Percentiles rank a stretch among this genome's conserved stretches.
These are phyloP conservation scores for Clitarchus hookeri DNA, from an alignment of 2,888 invertebrate species.

Conservation along the genomic window DNA sequence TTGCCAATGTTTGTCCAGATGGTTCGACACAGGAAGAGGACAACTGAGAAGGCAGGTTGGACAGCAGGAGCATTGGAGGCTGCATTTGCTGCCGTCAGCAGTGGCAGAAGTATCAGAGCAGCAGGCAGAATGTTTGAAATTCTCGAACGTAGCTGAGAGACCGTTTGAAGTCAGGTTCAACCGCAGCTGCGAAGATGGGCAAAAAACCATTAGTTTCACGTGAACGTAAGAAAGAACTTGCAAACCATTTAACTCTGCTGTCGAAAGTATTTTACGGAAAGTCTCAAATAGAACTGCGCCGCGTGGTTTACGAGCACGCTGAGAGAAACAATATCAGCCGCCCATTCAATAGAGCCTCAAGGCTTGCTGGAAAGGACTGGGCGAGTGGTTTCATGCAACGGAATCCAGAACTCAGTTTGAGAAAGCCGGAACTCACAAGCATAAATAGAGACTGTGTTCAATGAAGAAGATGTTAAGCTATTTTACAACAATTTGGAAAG, in stretches of 20 bases:
- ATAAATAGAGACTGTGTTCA: conserved; percentile 16
- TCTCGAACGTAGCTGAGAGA: background rate
- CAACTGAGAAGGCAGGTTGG: too few species aligned
- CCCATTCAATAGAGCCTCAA: too few species aligned
- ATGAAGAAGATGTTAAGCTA: conserved; percentile 5
- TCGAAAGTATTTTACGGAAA: conserved; percentile 45
- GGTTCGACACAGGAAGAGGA: too few species aligned
- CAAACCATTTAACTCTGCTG: conserved; percentile 39
- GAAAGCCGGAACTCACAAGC: conserved; percentile 17
- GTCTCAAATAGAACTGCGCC: conserved; percentile 44
- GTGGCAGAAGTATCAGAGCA: background rate
- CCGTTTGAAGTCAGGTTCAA: too few species aligned
- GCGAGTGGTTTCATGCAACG: too few species aligned
- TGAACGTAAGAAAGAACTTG: conserved; percentile 45
- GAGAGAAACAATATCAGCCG: too few species aligned
- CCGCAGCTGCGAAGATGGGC: conserved; percentile 32
- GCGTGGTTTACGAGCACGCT: too few species aligned
- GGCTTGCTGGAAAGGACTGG: too few species aligned
- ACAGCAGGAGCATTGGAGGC: too few species aligned
- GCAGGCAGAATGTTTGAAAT: conserved; percentile 15
- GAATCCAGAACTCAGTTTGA: too few species aligned
- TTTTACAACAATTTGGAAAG: background rate
- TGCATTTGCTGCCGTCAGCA: background rate
- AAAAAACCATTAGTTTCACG: conserved; percentile 41
- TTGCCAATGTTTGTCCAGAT: too few species aligned